Percentiles rank a stretch among this genome's conserved stretches.
These are phyloP conservation scores for Pedetes capensis DNA, from an alignment of 2,113 vertebrate species.

Conservation along the genomic window DNA sequence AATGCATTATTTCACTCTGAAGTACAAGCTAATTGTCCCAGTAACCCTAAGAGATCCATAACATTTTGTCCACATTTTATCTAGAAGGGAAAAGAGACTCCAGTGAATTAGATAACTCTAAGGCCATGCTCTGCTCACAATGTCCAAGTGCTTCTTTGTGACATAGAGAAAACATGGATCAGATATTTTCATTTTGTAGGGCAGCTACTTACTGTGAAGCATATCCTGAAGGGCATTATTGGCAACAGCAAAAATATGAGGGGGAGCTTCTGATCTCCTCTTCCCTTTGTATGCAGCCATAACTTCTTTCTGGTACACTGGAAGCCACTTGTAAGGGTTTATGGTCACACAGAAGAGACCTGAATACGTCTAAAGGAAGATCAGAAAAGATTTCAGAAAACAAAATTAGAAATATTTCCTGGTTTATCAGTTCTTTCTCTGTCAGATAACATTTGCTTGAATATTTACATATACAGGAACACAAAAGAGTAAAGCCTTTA, in stretches of 20 bases:
- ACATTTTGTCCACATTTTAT: constrained; percentile 35
- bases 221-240: constrained; percentile 89
- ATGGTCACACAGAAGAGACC: constrained; percentile 92
- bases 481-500: not conserved
- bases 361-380: constrained; percentile 86
- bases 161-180: not conserved
- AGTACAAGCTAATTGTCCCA: constrained; percentile 1
- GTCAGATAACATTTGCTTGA: not conserved
- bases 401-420: constrained; percentile 24
- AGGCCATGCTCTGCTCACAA: constrained; percentile 31
- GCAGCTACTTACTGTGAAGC: constrained; percentile 88
- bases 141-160: not conserved
- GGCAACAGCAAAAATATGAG: constrained; percentile 91
- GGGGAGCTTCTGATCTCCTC: constrained; percentile 87
- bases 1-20: constrained; percentile 36
- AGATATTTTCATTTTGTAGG: not conserved
- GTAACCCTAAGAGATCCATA: not conserved
- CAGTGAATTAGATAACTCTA: constrained; percentile 23
- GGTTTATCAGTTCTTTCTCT: not conserved
- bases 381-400: constrained; percentile 52
- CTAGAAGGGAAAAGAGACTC: not conserved
- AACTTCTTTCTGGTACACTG: constrained; percentile 87
- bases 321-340: constrained; percentile 93
- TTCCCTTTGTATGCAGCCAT: constrained; percentile 88
- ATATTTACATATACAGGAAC: constrained; percentile 45